These are phyloP conservation scores for Poeciliopsis turrubarensis DNA, from an alignment of 2,113 vertebrate species.

Conservation along the genomic window DNA sequence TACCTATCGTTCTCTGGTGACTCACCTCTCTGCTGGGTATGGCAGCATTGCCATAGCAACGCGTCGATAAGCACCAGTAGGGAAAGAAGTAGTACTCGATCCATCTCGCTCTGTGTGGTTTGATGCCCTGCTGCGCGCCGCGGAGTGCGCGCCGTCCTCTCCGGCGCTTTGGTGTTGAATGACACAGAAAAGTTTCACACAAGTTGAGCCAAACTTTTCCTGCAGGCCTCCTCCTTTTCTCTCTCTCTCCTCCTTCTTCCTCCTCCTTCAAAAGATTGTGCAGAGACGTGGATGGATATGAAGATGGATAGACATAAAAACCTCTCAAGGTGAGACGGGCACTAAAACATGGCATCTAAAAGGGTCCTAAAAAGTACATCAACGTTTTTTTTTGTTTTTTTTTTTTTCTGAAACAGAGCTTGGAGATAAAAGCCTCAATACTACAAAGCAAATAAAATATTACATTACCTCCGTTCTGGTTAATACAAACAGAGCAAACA, in stretches of 20 bases:
- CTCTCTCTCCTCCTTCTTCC: slow-evolving; percentile 18
- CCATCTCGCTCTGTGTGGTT: slow-evolving; percentile 55
- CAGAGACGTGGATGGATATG: slow-evolving; percentile 12
- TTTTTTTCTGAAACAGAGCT: slow-evolving; percentile 4
- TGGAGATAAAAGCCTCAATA: neutral
- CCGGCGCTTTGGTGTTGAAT: slow-evolving; percentile 29
- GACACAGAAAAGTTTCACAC: slow-evolving; percentile 56
- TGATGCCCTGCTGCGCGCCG: slow-evolving; percentile 10
- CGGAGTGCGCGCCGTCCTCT: slow-evolving; percentile 32
- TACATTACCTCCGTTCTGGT: slow-evolving; percentile 1
- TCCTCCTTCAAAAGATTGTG: neutral
- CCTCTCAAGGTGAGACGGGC: neutral
- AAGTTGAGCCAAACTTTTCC: slow-evolving; percentile 61
- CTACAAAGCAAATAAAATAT: slow-evolving; percentile 2
- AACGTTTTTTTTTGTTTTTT: neutral
- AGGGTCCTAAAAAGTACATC: neutral
- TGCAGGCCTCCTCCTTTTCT: slow-evolving; percentile 1
- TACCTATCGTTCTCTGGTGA: slow-evolving; percentile 18
- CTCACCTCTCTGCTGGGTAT: slow-evolving; percentile 83
- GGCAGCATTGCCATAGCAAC: slow-evolving; percentile 76
- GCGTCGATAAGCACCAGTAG: slow-evolving; percentile 43
- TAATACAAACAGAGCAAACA: neutral
- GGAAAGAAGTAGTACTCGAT: slow-evolving; percentile 33
- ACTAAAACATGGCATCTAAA: slow-evolving; percentile 4
- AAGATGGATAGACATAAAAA: slow-evolving; percentile 18